Evolutionary conservation across 2,888 invertebrate genomes (phyloP).

Genomic region (Pyrgus malvae): DNA sequence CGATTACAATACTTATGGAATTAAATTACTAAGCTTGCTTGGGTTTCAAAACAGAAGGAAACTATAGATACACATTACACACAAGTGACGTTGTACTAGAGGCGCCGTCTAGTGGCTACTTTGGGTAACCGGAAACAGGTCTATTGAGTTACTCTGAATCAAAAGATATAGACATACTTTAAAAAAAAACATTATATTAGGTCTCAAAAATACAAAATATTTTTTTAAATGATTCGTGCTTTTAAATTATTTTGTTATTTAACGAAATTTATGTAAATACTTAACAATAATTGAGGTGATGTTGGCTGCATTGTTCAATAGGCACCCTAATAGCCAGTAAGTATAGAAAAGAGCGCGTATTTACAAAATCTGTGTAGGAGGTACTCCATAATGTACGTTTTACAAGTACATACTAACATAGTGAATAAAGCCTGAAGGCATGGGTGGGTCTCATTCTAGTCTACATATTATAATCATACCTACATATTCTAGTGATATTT

Average conservation of each 20-base stretch:
- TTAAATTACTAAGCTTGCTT: conserved; percentile 80
- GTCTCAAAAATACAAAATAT: neutral
- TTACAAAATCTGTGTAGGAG: conserved; percentile 13
- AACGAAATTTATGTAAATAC: neutral
- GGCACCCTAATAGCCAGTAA: conserved; percentile 10
- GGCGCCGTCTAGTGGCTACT: conserved; percentile 69
- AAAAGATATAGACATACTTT: neutral
- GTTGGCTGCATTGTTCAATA: conserved; percentile 20
- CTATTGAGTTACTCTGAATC: conserved; percentile 41
- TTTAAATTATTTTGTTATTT: neutral
- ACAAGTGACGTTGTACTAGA: conserved; percentile 75
- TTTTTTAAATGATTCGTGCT: neutral
- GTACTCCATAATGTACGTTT: no score
- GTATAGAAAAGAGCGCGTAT: conserved; percentile 19
- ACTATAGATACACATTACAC: conserved; percentile 72
- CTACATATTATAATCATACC: no score
- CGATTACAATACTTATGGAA: conserved; percentile 66
- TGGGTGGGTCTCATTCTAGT: no score
- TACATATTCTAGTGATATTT: no score
- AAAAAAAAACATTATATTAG: neutral
- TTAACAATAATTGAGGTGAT: neutral
- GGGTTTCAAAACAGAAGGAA: conserved; percentile 83
- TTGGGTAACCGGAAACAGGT: conserved; percentile 57
- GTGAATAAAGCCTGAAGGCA: no score
- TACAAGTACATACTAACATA: no score